Conservation (phyloP, 1,140 invertebrate genomes). For the Choristoneura fumiferana region DNA sequence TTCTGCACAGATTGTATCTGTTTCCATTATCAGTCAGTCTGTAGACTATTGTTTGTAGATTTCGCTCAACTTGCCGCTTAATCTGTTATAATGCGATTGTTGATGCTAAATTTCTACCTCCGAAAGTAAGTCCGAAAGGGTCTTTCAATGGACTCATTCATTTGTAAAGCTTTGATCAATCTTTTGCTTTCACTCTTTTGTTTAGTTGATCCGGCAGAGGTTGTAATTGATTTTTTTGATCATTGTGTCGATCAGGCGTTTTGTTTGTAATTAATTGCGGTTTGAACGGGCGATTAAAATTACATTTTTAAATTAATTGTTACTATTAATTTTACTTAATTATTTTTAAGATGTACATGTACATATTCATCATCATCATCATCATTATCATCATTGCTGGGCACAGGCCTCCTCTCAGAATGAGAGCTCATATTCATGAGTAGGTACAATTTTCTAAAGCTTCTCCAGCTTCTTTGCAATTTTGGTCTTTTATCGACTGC, state of each 20-base stretch:
- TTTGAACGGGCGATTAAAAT: background rate
- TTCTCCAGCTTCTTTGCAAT: too few relatives aligned
- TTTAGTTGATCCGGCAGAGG: slow-evolving; percentile 20
- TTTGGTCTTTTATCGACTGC: too few relatives aligned
- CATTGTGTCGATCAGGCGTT: background rate
- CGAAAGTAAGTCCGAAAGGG: slow-evolving; percentile 17
- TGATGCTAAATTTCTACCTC: slow-evolving; percentile 21
- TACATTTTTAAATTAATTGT: too few relatives aligned
- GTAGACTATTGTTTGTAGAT: slow-evolving; percentile 39
- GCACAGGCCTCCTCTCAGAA: too few relatives aligned
- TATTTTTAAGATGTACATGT: too few relatives aligned
- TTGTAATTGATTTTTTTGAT: background rate
- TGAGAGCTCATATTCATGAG: too few relatives aligned
- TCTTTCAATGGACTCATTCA: slow-evolving; percentile 39
- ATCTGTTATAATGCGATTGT: slow-evolving; percentile 35
- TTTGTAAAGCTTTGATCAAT: slow-evolving; percentile 51
- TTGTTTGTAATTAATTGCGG: slow-evolving; percentile 1
- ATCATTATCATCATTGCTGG: too few relatives aligned
- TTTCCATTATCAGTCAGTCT: slow-evolving; percentile 30
- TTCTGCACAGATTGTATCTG: slow-evolving; percentile 27
- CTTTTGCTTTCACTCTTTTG: slow-evolving; percentile 42
- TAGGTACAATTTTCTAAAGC: too few relatives aligned
- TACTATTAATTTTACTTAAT: too few relatives aligned
- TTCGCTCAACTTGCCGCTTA: slow-evolving; percentile 33
- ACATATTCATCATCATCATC: too few relatives aligned